Percentiles rank a stretch among this genome's conserved stretches.
Conservation (phyloP, 2,888 invertebrate genomes). For the Scaptomyza parva region DNA sequence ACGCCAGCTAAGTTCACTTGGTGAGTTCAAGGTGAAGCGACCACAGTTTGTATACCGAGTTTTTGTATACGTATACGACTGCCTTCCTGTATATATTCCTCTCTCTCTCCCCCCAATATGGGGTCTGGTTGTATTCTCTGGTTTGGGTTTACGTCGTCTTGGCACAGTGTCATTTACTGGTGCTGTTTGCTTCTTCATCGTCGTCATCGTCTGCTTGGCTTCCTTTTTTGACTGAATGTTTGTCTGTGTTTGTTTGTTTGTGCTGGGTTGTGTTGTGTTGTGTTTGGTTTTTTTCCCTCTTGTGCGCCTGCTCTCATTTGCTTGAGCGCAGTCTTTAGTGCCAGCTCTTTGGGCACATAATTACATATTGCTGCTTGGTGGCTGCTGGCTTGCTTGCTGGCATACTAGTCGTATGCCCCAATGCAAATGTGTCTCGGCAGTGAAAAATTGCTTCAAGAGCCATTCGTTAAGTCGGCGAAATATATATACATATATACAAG, state of each 20-base stretch:
- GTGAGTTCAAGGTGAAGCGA: constrained; percentile 79
- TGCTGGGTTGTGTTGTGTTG: constrained; percentile 8
- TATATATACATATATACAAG: constrained; percentile 27
- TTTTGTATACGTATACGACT: constrained; percentile 22
- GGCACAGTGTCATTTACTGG: constrained; percentile 53
- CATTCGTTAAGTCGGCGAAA: constrained; percentile 32
- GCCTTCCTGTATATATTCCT: constrained; percentile 17
- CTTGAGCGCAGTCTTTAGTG: constrained; percentile 64
- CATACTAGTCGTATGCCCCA: constrained; percentile 11
- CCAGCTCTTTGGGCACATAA: constrained; percentile 55
- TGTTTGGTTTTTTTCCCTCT: constrained; percentile 15
- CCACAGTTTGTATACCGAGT: constrained; percentile 40
- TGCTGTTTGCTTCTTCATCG: constrained; percentile 21
- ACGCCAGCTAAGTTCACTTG: constrained; percentile 69
- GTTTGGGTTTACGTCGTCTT: constrained; percentile 38
- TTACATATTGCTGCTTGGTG: constrained; percentile 48
- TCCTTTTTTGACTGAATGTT: constrained; percentile 38
- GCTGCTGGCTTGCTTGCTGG: constrained; percentile 5
- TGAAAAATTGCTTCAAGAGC: constrained; percentile 59
- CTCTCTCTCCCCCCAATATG: constrained; percentile 1
- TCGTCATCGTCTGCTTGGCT: constrained; percentile 50
- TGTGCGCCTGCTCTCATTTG: constrained; percentile 65
- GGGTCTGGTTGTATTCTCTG: constrained; percentile 9
- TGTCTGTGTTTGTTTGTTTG: constrained; percentile 1
- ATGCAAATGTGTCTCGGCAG: constrained; percentile 47